Conservation (phyloP, 2,113 vertebrate species). For the Anthoscopus minutus region DNA sequence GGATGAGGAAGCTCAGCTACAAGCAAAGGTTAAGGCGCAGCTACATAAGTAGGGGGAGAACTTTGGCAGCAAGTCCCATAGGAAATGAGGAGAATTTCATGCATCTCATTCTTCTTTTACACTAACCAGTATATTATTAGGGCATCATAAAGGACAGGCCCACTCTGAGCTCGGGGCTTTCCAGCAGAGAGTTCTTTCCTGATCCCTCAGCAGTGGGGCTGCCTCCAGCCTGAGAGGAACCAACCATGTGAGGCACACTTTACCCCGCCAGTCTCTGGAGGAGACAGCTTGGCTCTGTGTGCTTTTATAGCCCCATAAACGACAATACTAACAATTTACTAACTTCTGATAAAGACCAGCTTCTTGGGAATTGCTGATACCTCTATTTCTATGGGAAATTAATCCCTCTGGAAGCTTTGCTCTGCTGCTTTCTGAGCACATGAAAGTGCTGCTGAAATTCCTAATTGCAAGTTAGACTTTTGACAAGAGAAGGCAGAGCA, state of each 20-base stretch:
- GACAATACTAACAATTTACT: not conserved
- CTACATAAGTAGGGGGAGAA: not conserved
- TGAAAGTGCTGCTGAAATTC: constrained; percentile 35
- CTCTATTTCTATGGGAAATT: not conserved
- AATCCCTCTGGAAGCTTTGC: constrained; percentile 34
- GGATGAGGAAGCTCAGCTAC: not conserved
- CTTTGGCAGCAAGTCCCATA: not conserved
- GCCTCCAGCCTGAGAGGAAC: not conserved
- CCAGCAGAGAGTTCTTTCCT: not conserved
- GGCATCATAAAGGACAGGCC: not conserved
- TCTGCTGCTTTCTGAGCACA: constrained; percentile 11
- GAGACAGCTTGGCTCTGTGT: not conserved
- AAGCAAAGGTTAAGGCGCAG: not conserved
- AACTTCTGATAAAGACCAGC: constrained; percentile 1
- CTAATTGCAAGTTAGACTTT: constrained; percentile 43
- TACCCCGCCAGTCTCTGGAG: fast-evolving
- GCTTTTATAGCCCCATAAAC: not conserved
- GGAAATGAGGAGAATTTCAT: not conserved
- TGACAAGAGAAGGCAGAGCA: constrained; percentile 41
- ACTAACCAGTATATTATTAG: not conserved
- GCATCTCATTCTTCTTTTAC: not conserved
- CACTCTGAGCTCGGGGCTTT: not conserved
- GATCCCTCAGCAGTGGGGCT: fast-evolving
- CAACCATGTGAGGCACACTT: fast-evolving
- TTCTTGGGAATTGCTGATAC: constrained; percentile 36